Conservation (phyloP, 2,113 vertebrate species). For the Triplophysa siluroides region DNA sequence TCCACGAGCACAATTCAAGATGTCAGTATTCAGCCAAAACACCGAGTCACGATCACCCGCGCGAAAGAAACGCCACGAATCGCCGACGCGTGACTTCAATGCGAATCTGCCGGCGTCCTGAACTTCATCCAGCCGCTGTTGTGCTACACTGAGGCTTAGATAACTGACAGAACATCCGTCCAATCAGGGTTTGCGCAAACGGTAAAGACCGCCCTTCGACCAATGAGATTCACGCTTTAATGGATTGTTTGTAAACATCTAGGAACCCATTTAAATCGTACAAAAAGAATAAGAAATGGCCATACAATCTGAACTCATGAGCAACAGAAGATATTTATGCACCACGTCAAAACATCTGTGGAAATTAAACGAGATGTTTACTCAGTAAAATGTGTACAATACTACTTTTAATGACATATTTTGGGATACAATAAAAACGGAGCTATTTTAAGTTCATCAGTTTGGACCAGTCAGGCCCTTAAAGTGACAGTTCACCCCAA, state of each 20-base stretch:
- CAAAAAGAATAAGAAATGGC: neutral
- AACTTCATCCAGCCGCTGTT: slow-evolving; percentile 38
- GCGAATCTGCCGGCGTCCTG: neutral
- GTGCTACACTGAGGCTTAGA: neutral
- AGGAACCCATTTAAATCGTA: neutral
- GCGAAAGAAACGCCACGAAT: neutral
- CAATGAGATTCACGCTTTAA: slow-evolving; percentile 24
- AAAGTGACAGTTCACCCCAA: no score
- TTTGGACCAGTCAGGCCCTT: neutral
- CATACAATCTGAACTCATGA: no score
- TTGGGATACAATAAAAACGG: no score
- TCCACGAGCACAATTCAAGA: neutral
- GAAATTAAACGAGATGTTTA: no score
- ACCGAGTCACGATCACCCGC: neutral
- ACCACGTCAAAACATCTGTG: no score
- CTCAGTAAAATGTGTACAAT: neutral
- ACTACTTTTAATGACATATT: neutral
- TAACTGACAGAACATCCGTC: neutral
- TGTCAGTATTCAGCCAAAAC: neutral
- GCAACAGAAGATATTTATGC: no score
- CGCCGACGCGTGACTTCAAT: neutral
- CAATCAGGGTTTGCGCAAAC: neutral
- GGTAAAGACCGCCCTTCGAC: neutral
- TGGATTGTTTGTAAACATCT: neutral
- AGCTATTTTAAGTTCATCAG: no score